These are phyloP conservation scores for Phenganax marumi DNA, from an alignment of 92 coral and sea anemone species.

Conservation along the genomic window DNA sequence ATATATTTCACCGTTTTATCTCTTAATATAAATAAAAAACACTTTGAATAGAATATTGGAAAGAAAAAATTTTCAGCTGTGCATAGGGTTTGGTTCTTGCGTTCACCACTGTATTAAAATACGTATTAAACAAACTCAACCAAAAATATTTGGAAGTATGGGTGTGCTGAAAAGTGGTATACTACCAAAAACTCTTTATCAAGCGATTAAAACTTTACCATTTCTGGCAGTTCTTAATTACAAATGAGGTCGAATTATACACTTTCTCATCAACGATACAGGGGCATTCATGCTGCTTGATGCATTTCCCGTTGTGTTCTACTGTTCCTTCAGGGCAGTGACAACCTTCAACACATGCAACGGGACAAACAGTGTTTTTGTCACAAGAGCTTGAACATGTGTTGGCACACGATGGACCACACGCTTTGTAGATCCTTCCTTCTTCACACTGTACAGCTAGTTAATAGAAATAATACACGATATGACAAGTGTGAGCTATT, in stretches of 20 bases:
- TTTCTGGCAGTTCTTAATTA: slow-evolving; percentile 70
- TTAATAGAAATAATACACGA: not conserved
- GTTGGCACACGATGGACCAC: slow-evolving; percentile 65
- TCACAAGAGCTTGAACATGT: slow-evolving; percentile 66
- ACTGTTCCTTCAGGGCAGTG: slow-evolving; percentile 68
- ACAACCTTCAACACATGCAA: slow-evolving; percentile 76
- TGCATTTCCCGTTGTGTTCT: slow-evolving; percentile 61
- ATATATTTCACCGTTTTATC: too few species aligned
- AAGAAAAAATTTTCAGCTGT: too few species aligned
- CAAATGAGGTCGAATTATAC: slow-evolving; percentile 65
- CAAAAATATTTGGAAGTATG: too few species aligned
- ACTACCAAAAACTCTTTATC: not conserved
- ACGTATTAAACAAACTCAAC: too few species aligned
- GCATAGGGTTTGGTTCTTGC: too few species aligned
- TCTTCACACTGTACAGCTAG: slow-evolving; percentile 65
- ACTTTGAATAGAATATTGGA: too few species aligned
- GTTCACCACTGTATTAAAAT: too few species aligned
- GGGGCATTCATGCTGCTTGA: slow-evolving; percentile 58
- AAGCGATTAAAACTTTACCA: slow-evolving; percentile 51
- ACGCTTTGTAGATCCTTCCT: slow-evolving; percentile 60
- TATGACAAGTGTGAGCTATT: not conserved
- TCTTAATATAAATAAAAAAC: too few species aligned
- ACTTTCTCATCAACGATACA: slow-evolving; percentile 58
- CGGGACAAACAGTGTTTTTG: slow-evolving; percentile 56
- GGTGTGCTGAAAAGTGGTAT: not conserved